Conservation (phyloP, 2,113 vertebrate genomes). For the Paracanthobrama guichenoti region DNA sequence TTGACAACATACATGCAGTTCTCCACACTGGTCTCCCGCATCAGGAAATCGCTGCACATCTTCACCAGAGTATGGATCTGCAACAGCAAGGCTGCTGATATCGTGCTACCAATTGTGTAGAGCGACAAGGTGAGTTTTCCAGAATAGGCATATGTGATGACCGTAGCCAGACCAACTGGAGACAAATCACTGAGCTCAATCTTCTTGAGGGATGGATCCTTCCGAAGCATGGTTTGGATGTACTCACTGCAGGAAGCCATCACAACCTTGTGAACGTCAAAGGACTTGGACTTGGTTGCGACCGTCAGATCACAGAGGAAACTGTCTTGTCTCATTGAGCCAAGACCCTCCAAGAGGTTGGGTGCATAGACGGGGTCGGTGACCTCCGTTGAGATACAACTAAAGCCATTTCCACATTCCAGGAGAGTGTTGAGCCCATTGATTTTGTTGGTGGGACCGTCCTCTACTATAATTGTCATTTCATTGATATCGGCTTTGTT, state of each 20-base stretch:
- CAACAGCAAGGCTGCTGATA: conserved; percentile 89
- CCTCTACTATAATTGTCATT: conserved; percentile 91
- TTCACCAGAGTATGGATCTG: conserved; percentile 93
- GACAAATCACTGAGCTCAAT: conserved; percentile 93
- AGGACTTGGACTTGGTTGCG: conserved; percentile 94
- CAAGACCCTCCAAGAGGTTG: conserved; percentile 91
- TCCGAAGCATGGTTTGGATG: conserved; percentile 90
- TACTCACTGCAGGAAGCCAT: conserved; percentile 97
- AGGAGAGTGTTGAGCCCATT: conserved; percentile 89
- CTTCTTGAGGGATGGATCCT: conserved; percentile 85
- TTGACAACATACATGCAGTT: conserved; percentile 97
- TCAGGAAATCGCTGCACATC: conserved; percentile 98
- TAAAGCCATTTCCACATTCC: conserved; percentile 93
- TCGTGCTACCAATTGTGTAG: conserved; percentile 93
- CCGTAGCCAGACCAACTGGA: conserved; percentile 88
- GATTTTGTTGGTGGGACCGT: conserved; percentile 88
- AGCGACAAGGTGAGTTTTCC: conserved; percentile 95
- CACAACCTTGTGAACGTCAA: conserved; percentile 92
- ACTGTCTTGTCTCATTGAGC: conserved; percentile 90
- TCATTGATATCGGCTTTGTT: conserved; percentile 91
- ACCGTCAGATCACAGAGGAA: conserved; percentile 96
- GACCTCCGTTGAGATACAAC: conserved; percentile 93
- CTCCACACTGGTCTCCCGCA: conserved; percentile 92
- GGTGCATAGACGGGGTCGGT: conserved; percentile 87
- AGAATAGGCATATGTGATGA: conserved; percentile 94